Percentiles rank a stretch among this genome's conserved stretches.
These are phyloP conservation scores for Hydriomena furcata DNA, from an alignment of 2,888 invertebrate species.

Conservation along the genomic window DNA sequence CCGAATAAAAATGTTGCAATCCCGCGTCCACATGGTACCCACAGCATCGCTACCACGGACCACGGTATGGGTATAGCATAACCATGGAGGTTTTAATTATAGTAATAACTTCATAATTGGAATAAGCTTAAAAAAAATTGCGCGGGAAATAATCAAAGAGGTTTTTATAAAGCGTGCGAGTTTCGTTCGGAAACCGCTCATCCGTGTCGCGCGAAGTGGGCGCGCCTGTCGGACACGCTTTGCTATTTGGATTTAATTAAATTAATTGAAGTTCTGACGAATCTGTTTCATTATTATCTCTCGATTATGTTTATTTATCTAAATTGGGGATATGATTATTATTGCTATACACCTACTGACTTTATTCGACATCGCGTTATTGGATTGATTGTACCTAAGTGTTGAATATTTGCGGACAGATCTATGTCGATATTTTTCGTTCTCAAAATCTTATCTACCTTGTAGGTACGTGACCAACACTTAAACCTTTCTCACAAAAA, in stretches of 20 bases:
- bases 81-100: too few species aligned
- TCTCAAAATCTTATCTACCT: constrained; percentile 1
- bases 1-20: too few species aligned
- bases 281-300: constrained; percentile 47
- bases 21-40: too few species aligned
- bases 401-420: too few species aligned
- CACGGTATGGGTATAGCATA: too few species aligned
- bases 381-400: too few species aligned
- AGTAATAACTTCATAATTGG: too few species aligned
- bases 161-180: constrained; percentile 42
- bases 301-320: constrained; percentile 30
- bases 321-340: constrained; percentile 18
- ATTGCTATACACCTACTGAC: not conserved
- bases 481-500: constrained; percentile 28
- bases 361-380: not conserved
- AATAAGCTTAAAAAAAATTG: constrained; percentile 39
- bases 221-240: constrained; percentile 63
- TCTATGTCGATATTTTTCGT: not conserved
- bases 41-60: too few species aligned
- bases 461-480: constrained; percentile 27
- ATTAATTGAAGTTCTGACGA: constrained; percentile 62
- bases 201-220: constrained; percentile 63
- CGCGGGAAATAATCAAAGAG: constrained; percentile 41
- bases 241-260: constrained; percentile 73
- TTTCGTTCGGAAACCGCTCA: constrained; percentile 59